Base-by-base conservation (phyloP, 2,888 invertebrate genomes). In the Harpalus rufipes region DNA sequence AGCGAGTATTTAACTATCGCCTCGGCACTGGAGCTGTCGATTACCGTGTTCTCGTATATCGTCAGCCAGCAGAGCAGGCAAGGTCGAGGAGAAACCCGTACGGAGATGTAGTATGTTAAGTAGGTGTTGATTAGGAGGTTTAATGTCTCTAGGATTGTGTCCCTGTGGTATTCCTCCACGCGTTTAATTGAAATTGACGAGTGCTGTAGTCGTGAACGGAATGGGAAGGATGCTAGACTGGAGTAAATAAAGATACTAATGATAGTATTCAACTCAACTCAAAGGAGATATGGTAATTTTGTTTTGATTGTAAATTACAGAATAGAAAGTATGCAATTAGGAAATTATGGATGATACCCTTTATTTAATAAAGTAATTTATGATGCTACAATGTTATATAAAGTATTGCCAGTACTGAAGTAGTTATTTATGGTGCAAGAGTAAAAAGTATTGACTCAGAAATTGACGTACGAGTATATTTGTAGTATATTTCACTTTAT, bases 101-200 rank as follows among this genome's bases (percentile, higher is more conserved):
- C 59, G 61, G 74, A 83, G 58, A 41, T 83, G 83, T 83, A 83
- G 72, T 72, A 83, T 83, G 83, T 83, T 83, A 83, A 83, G 61
- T 83, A 83, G 74, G 83, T 83, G 83, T 83, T 83, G 74, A 83
- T 83, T 83, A 83, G 83, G 59, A 65, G 44, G 68, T 56, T 76
- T 83, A 83, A 83, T 74, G 74, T 76, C 76, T 44, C 58, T 83
- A 61, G 58, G 76, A 82, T 51, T 82, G 72, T 74, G 72, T 74
- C 72, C 44, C 72, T 18, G 72, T 74, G 72, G 72, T 68, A 74
- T 74, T 74, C 68, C 14, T 74, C 44, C 8, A 74, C 72, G 72
- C 44, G 44, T 74, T 74, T 74, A 74, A 74, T 74, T 74, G 72
- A 44, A 74, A 74, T 74, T 74, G 16, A 74, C 72, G 41, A 44